Evolutionary conservation across 2,797 vertebrate species (phyloP), one percentile per base, ranked within the genome.

Genomic region (Yasuhikotakia modesta): DNA sequence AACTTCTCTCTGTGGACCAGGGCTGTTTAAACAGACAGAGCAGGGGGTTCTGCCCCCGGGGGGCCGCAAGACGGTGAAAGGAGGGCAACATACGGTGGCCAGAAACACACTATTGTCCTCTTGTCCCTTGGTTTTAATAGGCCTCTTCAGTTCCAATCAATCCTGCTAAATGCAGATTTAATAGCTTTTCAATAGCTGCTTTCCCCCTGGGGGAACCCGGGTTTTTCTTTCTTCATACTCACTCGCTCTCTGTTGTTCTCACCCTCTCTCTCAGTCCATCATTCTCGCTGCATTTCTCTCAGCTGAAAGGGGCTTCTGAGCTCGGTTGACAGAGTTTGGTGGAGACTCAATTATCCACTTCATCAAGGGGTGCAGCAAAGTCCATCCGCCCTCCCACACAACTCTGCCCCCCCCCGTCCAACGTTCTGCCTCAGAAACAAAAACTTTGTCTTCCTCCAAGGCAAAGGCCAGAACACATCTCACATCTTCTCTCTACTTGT

Each of bases 131-230:
- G 86, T 89, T 92, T 94, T 93, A 94, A 93, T 92, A 92, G 92
- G 92, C 92, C 91, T 94, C 92, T 94, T 94, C 92, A 93, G 93
- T 94, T 92, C 92, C 90, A 94, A 94, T 94, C 93, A 94, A 93
- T 93, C 92, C 92, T 90, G 90, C 91, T 93, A 94, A 94, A 94
- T 93, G 93, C 91, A 92, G 93, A 90, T 93, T 94, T 94, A 94
- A 94, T 94, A 94, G 93, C 91, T 92, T 93, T 94, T 94, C 93
- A 94, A 94, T 93, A 93, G 92, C 87, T 85, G 90, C 89, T 90
- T 89, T 87, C 89, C 91, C 91, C 91, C 86, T 83, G 88, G 91
- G 91, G 91, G 89, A 86, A 81, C 87, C 85, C 83, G 85, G 90
- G 90, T 90, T 92, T 92, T 91, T 91, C 91, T 89, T 86, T 87